Evolutionary conservation across 2,113 vertebrate species (phyloP), one percentile per base, ranked within the genome.

Genomic region (Bagarius yarrelli): DNA sequence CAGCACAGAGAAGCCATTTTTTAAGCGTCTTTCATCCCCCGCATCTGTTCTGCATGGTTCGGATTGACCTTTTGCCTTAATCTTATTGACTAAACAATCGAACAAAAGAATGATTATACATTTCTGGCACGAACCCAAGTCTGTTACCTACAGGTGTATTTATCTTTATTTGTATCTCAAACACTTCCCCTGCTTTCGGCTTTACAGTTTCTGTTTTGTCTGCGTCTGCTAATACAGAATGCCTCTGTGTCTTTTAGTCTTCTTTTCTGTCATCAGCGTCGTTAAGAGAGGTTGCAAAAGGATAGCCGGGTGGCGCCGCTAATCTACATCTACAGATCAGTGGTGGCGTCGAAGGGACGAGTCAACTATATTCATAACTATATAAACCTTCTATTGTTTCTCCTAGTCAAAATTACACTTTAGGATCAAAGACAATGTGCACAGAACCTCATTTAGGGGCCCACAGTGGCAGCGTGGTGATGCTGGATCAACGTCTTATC

Each of bases 221-320:
- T 84, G 66, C 27, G 59, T 16, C 6, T 30, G 52, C 70, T 55
- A 77, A 81, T 34, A 27, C 66, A 27, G 78, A 64, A 81, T 25
- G 66, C 25, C 47, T 50, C 53, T 61, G 56, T 71, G 14, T 76
- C 21, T 44, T 57, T 25, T 18, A 44, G 13, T 36, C 81, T 70
- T 13, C 2, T 23, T 47, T 78, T 18, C 72, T 18, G 27, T 30
- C 40, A 50, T 23, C 23, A 27, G 11, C 2, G 30, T 8, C 1
- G 69, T 78, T 53, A 5, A 50, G 23, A 61, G 15, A 77, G 66
- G 50, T 32, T n/a, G 23, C 72, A 64, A 12, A 72, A 66, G 81
- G 83, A 81, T 81, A 81, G 40, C 67, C 34, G 61, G 64, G 74
- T 63, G 81, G 81, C 57, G 73, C 78, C 73, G 3, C 59, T 83